Evolutionary conservation across 1,140 invertebrate species (phyloP).

Genomic region (Triops longicaudatus): DNA sequence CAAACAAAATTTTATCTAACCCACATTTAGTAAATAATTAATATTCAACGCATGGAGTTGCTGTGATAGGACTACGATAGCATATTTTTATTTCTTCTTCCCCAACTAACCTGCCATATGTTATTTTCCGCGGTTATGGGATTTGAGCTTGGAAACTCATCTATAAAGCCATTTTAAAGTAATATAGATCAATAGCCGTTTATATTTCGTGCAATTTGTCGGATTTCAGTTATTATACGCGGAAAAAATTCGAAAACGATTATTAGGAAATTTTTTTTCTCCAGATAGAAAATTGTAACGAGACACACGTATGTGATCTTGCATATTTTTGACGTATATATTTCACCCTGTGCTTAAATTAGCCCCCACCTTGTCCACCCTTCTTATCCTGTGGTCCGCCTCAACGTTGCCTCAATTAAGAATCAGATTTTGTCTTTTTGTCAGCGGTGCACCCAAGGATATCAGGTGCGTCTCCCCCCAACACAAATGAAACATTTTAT

Average conservation of each 20-base stretch:
- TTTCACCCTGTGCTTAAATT: constrained; percentile 23
- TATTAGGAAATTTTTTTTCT: no score
- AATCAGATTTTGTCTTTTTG: constrained; percentile 41
- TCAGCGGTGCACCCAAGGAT: constrained; percentile 38
- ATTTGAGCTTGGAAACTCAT: neutral
- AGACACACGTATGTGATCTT: neutral
- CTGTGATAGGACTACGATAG: neutral
- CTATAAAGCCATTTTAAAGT: neutral
- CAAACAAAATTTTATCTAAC: neutral
- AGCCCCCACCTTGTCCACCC: constrained; percentile 30
- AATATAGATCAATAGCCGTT: neutral
- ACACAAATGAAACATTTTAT: neutral
- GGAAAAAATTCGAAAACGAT: no score
- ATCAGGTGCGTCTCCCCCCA: constrained; percentile 36
- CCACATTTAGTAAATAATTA: no score
- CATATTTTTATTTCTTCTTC: no score
- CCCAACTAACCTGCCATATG: constrained; percentile 4
- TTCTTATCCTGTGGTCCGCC: constrained; percentile 33
- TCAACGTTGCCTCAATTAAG: constrained; percentile 40
- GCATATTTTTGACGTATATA: neutral
- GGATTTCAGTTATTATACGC: neutral
- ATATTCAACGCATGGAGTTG: neutral
- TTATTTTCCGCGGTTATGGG: constrained; percentile 5
- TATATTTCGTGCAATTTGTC: neutral
- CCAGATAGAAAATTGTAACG: no score